Evolutionary conservation across 2,113 vertebrate species (phyloP), one percentile per base, ranked within the genome.

Genomic region (Tonatia bakeri): DNA sequence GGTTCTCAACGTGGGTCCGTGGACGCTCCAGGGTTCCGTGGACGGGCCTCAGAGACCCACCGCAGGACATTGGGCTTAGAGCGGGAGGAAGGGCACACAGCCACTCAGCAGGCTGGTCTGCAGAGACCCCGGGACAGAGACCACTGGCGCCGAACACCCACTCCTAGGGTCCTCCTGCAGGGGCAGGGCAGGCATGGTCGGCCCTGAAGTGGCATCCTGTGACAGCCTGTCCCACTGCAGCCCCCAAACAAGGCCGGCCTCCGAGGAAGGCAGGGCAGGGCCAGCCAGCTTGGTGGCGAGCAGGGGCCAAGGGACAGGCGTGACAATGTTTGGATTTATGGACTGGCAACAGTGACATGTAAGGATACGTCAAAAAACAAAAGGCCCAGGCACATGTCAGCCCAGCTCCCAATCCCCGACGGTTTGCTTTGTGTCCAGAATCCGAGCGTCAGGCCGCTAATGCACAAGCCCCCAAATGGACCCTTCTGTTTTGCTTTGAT

Each of bases 401-500:
- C 82, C 83, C 70, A 47, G 77, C 87, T 96, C 0, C 56, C 95
- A 87, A 87, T 95, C 91, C 93, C 75, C 89, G 36, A 64, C 26
- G 22, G 75, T 65, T 96, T 88, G 91, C 91, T 85, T 75, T 95
- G 65, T 88, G 97, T 94, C 97, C 52, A 1, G 67, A 93, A 97
- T 97, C 94, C 81, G 83, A 15, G 36, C 97, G 95, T 94, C 94
- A 47, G 96, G 97, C 90, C 61, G 69, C 84, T 97, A 96, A 97
- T 83, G 94, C 95, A 75, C 79, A 28, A 90, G 91, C 96, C 91
- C 98, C 91, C 47, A 96, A 98, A 93, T 93, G 98, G 97, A 97
- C 97, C 97, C 97, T 97, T 98, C 98, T 98, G 97, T 98, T 98
- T 96, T 36, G 97, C 97, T 98, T 82, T 95, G 98, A 98, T 98